Base-by-base conservation (phyloP, 2,797 vertebrate genomes). In the Tapera naevia region DNA sequence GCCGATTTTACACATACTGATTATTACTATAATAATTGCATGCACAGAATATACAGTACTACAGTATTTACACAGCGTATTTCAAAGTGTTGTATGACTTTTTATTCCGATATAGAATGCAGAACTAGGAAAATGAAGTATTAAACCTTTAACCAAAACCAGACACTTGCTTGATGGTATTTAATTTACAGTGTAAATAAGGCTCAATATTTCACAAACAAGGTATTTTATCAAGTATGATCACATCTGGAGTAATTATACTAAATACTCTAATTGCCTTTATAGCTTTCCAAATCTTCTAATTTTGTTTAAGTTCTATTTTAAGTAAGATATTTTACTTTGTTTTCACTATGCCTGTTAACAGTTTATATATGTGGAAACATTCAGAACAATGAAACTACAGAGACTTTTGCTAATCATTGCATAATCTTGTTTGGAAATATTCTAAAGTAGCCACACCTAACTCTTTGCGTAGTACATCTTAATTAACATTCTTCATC, bases 161-260 rank as follows among this genome's bases (percentile, higher is more conserved):
- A 19, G 41, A 7, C 48, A 82, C 24, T 25, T 72, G 27, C 16
- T 66, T 67, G 70, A 21, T 51, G 14, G 24, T 61, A 46, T 84
- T 83, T 14, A 69, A 18, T 66, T 88, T 17, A 48, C 46, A 96
- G 92, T 16, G 14, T 69, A 95, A 95, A 88, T 12, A 69, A 41
- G 86, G 23, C 33, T 50, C 53, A 46, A 3, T 11, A 1, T 85
- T 94, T 93, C 56, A 48, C 12, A 61, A 69, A 56, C 37, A 86
- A 67, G n/a, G 10, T 61, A 72, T 79, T 96, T 80, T 43, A 88
- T 94, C 66, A 80, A 86, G 58, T 73, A 25, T 17, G 41, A 89
- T 88, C n/a, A 87, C 8, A 0, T 82, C 83, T 75, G 67, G n/a
- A 82, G 50, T 83, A 96, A 96, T 95, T 95, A 93, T 85, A 24